phyloP scores from a whole-genome alignment of 2,113 vertebrate species.

The Bubo bubo region DNA sequence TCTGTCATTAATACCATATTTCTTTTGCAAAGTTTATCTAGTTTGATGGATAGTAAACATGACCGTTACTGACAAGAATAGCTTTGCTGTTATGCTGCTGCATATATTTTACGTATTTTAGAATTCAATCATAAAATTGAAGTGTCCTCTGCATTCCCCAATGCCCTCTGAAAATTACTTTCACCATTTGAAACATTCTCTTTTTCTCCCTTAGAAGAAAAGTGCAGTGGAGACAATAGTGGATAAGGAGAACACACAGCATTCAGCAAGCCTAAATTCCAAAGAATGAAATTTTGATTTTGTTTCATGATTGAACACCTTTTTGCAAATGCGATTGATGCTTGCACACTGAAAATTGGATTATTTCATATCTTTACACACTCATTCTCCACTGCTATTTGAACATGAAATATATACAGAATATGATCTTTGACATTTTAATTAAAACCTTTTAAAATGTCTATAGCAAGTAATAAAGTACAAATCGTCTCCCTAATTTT shows the following conservation, averaged over 20 bases:
- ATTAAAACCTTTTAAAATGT: constrained; percentile 21
- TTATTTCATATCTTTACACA: neutral
- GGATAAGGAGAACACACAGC: neutral
- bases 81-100: neutral
- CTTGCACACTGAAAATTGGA: neutral
- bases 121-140: neutral
- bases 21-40: neutral
- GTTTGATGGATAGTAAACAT: neutral
- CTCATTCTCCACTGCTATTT: neutral
- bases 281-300: neutral
- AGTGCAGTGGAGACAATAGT: neutral
- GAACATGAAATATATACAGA: neutral
- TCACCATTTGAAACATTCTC: neutral
- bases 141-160: neutral
- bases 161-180: neutral
- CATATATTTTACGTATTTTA: neutral
- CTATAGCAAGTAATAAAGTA: neutral
- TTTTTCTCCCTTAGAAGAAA: neutral
- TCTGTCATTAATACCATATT: neutral
- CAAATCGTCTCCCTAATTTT: neutral
- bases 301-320: neutral
- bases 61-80: neutral
- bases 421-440: constrained; percentile 12
- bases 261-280: neutral
- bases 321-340: neutral